Evolutionary conservation across 2,888 invertebrate genomes (phyloP).

Genomic region (Chironomus riparius): DNA sequence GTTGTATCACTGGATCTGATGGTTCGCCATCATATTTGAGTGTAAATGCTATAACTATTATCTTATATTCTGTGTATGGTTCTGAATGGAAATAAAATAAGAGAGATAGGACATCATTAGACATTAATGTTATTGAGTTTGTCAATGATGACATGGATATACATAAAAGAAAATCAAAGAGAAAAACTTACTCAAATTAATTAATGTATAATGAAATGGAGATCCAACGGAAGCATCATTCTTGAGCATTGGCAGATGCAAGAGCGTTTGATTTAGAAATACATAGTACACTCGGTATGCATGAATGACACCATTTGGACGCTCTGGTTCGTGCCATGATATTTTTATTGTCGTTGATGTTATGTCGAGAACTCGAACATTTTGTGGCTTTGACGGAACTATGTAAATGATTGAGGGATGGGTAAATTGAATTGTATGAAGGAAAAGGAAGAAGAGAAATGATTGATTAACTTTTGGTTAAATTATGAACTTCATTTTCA

Average conservation of each 20-base stretch:
- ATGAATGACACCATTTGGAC: conserved; percentile 58
- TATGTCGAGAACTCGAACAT: conserved; percentile 67
- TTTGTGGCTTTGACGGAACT: conserved; percentile 72
- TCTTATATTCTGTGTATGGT: conserved; percentile 74
- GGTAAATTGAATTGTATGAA: background rate
- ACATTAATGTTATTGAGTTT: too few relatives aligned
- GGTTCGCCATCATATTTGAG: conserved; percentile 64
- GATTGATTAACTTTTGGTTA: conserved; percentile 8
- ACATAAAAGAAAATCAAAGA: background rate
- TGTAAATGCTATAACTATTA: conserved; percentile 77
- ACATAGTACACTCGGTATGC: conserved; percentile 65
- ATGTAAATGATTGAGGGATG: conserved; percentile 30
- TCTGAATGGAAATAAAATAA: conserved; percentile 47
- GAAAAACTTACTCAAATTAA: conserved; percentile 52
- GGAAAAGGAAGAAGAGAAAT: background rate
- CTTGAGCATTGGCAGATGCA: conserved; percentile 32
- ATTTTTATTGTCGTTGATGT: conserved; percentile 68
- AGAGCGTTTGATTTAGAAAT: conserved; percentile 51
- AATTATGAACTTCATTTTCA: conserved; percentile 6
- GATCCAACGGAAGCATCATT: conserved; percentile 36
- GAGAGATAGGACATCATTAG: too few relatives aligned
- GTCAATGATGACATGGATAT: background rate
- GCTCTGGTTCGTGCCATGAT: conserved; percentile 69
- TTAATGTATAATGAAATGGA: conserved; percentile 44
- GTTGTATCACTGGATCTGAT: conserved; percentile 63